Evolutionary conservation across 2,113 vertebrate species (phyloP).

Genomic region (Psephotus haematonotus): DNA sequence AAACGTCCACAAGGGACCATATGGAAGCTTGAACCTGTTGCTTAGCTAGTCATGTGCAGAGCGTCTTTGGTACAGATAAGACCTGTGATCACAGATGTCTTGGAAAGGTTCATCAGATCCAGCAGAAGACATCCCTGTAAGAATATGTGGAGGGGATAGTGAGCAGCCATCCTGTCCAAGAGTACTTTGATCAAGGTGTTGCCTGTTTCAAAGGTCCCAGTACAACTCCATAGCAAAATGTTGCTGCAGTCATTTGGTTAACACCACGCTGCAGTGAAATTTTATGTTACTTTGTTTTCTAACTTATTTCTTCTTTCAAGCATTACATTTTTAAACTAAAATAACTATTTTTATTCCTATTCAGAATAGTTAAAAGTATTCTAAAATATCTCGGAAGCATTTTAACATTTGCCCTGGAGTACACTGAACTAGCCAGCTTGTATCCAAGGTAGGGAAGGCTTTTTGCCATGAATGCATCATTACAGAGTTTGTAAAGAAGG

Average conservation of each 20-base stretch:
- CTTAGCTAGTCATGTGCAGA: not conserved
- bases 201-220: not conserved
- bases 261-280: rapidly evolving
- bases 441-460: not conserved
- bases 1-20: rapidly evolving
- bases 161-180: not conserved
- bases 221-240: not conserved
- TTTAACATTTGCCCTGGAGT: not conserved
- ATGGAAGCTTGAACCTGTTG: not conserved
- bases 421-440: not conserved
- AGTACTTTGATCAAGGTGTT: not conserved
- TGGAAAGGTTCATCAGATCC: not conserved
- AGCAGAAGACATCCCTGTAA: not conserved
- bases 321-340: not conserved
- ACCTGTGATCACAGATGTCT: not conserved
- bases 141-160: not conserved
- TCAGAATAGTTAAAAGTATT: not conserved
- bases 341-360: not conserved
- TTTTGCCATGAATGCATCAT: not conserved
- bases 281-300: not conserved
- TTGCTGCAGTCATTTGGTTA: not conserved
- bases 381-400: not conserved
- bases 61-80: not conserved
- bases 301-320: not conserved
- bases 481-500: not conserved